Evolutionary conservation across 1,140 invertebrate species (phyloP), one percentile per base, ranked within the genome.

Genomic region (Monomorium pharaonis): DNA sequence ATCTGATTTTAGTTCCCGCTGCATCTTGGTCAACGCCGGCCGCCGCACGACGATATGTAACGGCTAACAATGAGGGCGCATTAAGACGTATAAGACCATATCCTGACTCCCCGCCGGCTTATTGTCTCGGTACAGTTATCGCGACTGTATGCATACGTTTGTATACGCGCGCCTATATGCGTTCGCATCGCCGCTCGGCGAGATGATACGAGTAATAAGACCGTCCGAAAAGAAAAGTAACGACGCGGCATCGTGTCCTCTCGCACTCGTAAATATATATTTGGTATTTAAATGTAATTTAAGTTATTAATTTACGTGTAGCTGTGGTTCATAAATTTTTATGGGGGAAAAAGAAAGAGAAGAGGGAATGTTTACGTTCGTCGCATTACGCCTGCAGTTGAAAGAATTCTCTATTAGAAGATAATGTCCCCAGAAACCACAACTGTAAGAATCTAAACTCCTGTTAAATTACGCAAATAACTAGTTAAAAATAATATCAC

Each of bases 41-140:
- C 67, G 30, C n/a, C 21, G 51, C 33, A 44, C 44, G 21, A 60
- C 63, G 60, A 74, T 70, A 63, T 47, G 87, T 49, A 70, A 89
- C 27, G 70, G 72, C 69, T 72, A 87, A 89, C 75, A 90, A 90
- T 90, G 75, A 65, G 27, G 12, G 27, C 47, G 58, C 88, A 90
- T 87, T 90, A 84, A 90, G 89, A 90, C 86, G 88, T 90, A 84
- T 33, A 42, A 51, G 33, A 33, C 44, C 27, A 65, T 42, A 63
- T 74, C 75, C 47, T 10, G 63, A 24, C 85, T 89, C 47, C 54
- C 76, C 78, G 62, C 85, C 16, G 75, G 84, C 80, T 90, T 58
- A 87, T 90, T 90, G 89, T 90, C 56, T 76, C 78, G 49, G 44
- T 56, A 72, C 88, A 86, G 87, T 90, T 86, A 90, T 87, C 67